Evolutionary conservation across 2,797 vertebrate species (phyloP), one percentile per base, ranked within the genome.

Genomic region (Acanthurus tractus): DNA sequence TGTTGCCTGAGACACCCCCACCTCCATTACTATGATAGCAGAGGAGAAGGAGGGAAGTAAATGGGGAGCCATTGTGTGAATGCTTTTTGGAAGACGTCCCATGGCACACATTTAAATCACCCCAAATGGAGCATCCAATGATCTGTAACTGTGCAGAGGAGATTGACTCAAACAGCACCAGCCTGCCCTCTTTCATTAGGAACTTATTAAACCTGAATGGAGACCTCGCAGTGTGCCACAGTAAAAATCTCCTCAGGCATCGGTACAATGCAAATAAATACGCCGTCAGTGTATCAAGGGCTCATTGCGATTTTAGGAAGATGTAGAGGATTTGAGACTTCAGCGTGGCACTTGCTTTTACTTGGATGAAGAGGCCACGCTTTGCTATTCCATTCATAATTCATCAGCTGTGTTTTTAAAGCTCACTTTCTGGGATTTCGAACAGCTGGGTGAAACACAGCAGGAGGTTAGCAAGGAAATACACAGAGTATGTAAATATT

Each of bases 171-270:
- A 89, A 87, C 83, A 48, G 71, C 86, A 86, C 87, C 78, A 40
- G 55, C 57, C 58, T 44, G 62, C 76, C 46, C 64, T 74, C 76
- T 87, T 86, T 90, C 88, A 92, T 93, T 88, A 88, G 70, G 38
- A 89, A 90, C 86, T 85, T 87, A 89, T 88, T 86, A 88, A 90
- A 86, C 80, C 80, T 78, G 76, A 83, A 81, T 83, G 86, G 86
- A 90, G 88, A 87, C 25, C 63, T 87, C 18, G 12, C 67, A 81
- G 77, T 63, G 66, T n/a, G 79, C 38, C 29, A 80, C 66, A 73
- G 54, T 53, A 48, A 34, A 76, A 46, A 36, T 67, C 0, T 53
- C 88, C 68, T 49, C 57, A 40, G 86, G 85, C 82, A 44, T 79
- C 50, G 55, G 54, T 36, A 78, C 45, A 81, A 74, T 71, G 63